phyloP scores from a whole-genome alignment of 2,888 invertebrate genomes.

The Pristionchus japonicus region DNA sequence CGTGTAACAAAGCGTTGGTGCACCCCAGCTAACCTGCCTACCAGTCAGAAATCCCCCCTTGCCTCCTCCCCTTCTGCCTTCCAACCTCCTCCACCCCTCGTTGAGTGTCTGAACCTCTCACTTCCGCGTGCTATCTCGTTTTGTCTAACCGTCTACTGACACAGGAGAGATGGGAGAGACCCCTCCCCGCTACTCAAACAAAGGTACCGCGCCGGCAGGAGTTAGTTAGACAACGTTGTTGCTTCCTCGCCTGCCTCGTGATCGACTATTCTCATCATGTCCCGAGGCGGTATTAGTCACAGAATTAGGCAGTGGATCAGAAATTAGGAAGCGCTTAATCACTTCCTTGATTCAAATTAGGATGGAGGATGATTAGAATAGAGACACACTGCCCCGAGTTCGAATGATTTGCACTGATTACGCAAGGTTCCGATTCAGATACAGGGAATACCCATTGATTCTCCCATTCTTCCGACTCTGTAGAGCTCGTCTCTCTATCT shows the following conservation, averaged over 20 bases:
- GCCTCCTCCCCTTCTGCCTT: background rate
- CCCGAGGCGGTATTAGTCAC: background rate
- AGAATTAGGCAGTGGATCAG: background rate
- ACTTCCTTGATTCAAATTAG: background rate
- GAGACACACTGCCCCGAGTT: background rate
- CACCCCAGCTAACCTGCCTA: background rate
- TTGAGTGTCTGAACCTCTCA: background rate
- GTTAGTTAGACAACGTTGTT: conserved; percentile 3
- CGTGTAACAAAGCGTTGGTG: background rate
- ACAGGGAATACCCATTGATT: too few relatives aligned
- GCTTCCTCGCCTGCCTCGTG: background rate
- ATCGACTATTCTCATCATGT: background rate
- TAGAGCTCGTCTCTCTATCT: too few relatives aligned
- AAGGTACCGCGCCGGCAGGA: background rate
- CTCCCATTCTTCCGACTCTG: too few relatives aligned
- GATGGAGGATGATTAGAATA: background rate
- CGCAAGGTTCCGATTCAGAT: background rate
- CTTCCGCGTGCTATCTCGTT: background rate
- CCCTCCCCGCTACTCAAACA: background rate
- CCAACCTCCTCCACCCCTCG: background rate
- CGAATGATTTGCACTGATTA: background rate
- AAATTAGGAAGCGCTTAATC: background rate
- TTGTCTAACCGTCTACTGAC: background rate
- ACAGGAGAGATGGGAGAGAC: background rate
- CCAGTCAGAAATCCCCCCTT: background rate